phyloP scores from a whole-genome alignment of 1,140 invertebrate species.

The Dendrolimus punctatus region DNA sequence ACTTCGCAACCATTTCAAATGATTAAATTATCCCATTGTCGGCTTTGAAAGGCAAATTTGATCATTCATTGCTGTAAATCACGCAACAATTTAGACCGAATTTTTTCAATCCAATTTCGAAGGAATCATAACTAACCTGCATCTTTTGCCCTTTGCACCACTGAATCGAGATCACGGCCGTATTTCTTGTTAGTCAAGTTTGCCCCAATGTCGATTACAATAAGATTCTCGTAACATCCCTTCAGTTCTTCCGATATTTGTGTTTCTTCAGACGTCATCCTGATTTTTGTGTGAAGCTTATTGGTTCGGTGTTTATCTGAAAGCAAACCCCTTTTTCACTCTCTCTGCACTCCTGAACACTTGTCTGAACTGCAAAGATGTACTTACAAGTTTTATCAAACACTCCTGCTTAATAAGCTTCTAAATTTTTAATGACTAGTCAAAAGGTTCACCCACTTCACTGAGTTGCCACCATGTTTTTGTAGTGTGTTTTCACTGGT shows the following conservation, averaged over 20 bases:
- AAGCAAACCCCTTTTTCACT: conserved; percentile 12
- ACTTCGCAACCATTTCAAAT: conserved; percentile 12
- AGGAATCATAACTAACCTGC: conserved; percentile 75
- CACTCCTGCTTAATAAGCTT: conserved; percentile 68
- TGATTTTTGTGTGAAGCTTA: conserved; percentile 64
- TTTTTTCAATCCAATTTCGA: conserved; percentile 1
- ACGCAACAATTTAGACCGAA: conserved; percentile 2
- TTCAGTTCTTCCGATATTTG: conserved; percentile 62
- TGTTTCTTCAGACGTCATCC: conserved; percentile 67
- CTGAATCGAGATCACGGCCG: conserved; percentile 91
- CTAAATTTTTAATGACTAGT: conserved; percentile 56
- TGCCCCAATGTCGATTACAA: conserved; percentile 93
- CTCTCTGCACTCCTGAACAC: conserved; percentile 1
- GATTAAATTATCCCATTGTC: conserved; percentile 16
- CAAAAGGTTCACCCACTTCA: conserved; percentile 54
- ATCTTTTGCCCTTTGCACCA: conserved; percentile 93
- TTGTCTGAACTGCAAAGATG: conserved; percentile 4
- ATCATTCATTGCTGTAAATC: conserved; percentile 7
- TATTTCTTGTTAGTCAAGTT: conserved; percentile 97
- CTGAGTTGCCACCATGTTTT: conserved; percentile 67
- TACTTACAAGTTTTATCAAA: conserved; percentile 68
- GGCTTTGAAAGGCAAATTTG: conserved; percentile 6
- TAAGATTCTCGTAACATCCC: conserved; percentile 86
- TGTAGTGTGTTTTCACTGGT: conserved; percentile 29
- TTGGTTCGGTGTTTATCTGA: conserved; percentile 61